phyloP scores from a whole-genome alignment of 2,113 vertebrate genomes.

The Chloropsis cyanopogon region DNA sequence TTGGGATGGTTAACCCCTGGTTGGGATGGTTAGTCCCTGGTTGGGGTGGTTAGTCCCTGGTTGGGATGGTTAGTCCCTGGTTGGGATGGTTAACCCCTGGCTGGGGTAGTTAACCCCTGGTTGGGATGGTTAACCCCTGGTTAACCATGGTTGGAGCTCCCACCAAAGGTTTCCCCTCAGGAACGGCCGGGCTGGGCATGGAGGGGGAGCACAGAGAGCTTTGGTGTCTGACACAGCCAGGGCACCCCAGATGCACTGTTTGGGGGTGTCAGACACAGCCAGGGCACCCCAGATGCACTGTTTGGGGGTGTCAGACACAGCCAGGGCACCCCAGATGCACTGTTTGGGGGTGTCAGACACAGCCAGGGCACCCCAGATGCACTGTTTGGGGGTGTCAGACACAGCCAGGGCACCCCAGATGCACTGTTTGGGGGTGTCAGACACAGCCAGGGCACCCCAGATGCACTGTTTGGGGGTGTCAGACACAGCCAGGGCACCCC shows the following conservation, averaged over 20 bases:
- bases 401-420: too few species aligned
- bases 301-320: neutral
- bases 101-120: too few species aligned
- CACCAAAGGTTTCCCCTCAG: neutral
- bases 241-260: rapidly evolving
- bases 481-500: too few species aligned
- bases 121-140: neutral
- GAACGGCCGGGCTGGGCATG: neutral
- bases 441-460: too few species aligned
- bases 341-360: too few species aligned
- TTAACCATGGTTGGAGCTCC: neutral
- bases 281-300: rapidly evolving
- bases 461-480: too few species aligned
- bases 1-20: too few species aligned
- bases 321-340: neutral
- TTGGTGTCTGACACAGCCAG: neutral
- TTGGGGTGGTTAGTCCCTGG: too few species aligned
- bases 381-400: rapidly evolving
- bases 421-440: too few species aligned
- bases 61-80: too few species aligned
- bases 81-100: too few species aligned
- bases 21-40: too few species aligned
- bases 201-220: neutral
- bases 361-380: neutral
- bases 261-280: neutral